phyloP scores from a whole-genome alignment of 1,140 invertebrate genomes.

The Rhagoletis zephyria region DNA sequence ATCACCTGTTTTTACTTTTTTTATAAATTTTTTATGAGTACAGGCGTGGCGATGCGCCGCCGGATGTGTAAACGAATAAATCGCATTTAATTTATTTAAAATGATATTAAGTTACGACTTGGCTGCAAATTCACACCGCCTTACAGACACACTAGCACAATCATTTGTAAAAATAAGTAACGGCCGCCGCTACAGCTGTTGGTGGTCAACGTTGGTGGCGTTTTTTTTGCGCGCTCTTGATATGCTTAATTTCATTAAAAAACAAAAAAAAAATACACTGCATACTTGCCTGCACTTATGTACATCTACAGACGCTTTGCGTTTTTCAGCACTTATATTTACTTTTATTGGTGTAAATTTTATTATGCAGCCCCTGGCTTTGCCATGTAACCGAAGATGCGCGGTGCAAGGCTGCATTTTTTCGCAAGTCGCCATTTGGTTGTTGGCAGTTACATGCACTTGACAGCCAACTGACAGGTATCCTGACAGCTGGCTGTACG shows the following conservation, averaged over 20 bases:
- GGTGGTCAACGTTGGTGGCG: slow-evolving; percentile 38
- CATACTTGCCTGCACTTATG: neutral
- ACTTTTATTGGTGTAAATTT: slow-evolving; percentile 24
- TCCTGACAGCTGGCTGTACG: slow-evolving; percentile 33
- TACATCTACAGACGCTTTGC: no score
- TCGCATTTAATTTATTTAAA: slow-evolving; percentile 73
- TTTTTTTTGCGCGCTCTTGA: neutral
- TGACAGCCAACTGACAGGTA: slow-evolving; percentile 46
- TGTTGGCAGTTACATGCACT: slow-evolving; percentile 31
- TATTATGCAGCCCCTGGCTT: neutral
- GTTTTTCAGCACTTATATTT: neutral
- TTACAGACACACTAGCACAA: neutral
- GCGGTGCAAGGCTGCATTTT: neutral
- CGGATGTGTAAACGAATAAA: slow-evolving; percentile 72
- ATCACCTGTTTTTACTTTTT: slow-evolving; percentile 52
- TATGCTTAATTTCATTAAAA: slow-evolving; percentile 35
- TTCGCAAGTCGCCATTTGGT: neutral
- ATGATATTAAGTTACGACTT: slow-evolving; percentile 71
- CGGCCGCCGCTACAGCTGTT: neutral
- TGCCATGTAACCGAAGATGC: slow-evolving; percentile 1
- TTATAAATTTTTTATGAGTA: slow-evolving; percentile 61
- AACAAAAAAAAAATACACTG: slow-evolving; percentile 36
- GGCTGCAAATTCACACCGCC: neutral
- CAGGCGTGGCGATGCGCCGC: slow-evolving; percentile 51
- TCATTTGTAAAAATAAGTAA: neutral